These are phyloP conservation scores for Oreochromis aureus DNA, from an alignment of 2,113 vertebrate genomes.

Conservation along the genomic window DNA sequence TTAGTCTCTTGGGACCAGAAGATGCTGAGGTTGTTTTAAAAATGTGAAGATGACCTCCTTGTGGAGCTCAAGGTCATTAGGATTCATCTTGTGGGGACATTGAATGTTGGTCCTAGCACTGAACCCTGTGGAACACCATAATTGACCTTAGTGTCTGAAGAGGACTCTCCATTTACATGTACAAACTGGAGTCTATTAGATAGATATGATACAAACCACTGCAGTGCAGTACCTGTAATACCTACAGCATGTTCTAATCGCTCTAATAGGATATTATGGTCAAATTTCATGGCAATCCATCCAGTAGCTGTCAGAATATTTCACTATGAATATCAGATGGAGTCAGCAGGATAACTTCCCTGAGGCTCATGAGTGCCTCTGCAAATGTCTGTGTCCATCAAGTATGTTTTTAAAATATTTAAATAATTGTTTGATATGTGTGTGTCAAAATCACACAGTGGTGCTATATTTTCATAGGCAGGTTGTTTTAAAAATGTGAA, in stretches of 20 bases:
- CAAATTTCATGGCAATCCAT: neutral
- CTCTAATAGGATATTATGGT: too few species aligned
- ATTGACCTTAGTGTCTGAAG: too few species aligned
- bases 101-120: too few species aligned
- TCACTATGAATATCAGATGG: neutral
- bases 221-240: too few species aligned
- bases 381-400: neutral
- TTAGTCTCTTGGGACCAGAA: neutral
- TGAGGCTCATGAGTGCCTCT: neutral
- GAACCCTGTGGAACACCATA: too few species aligned
- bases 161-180: too few species aligned
- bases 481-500: too few species aligned
- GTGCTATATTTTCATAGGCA: too few species aligned
- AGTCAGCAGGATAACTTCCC: neutral
- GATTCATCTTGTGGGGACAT: neutral
- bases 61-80: neutral
- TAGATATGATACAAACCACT: too few species aligned
- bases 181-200: too few species aligned
- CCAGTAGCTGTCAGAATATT: neutral
- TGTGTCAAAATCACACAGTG: too few species aligned
- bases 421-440: neutral
- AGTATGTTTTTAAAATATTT: neutral
- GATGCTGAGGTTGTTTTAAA: neutral
- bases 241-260: too few species aligned
- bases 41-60: fast-evolving